These are phyloP conservation scores for Nephrocerus scutellatus DNA, from an alignment of 2,888 invertebrate genomes.

Conservation along the genomic window DNA sequence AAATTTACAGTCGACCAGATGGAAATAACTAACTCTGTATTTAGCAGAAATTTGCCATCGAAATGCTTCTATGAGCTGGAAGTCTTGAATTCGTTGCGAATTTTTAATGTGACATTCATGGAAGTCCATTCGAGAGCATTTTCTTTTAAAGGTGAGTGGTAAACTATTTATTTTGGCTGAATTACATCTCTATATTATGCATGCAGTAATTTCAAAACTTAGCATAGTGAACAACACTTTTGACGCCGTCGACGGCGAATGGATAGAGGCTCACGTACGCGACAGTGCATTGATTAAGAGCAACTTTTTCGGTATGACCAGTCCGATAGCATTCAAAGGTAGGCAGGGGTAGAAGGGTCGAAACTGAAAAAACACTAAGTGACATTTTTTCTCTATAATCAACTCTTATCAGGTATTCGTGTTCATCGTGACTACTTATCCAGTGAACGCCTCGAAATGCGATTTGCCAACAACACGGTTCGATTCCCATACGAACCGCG, in stretches of 20 bases:
- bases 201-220: constrained; percentile 36
- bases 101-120: constrained; percentile 60
- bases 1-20: constrained; percentile 66
- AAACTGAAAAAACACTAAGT: constrained; percentile 9
- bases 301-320: constrained; percentile 40
- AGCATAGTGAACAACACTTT: constrained; percentile 39
- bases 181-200: too few species aligned
- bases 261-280: constrained; percentile 38
- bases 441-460: constrained; percentile 42
- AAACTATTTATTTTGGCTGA: too few species aligned
- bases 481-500: constrained; percentile 28
- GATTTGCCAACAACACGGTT: constrained; percentile 40
- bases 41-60: constrained; percentile 58
- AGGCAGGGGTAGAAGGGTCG: too few species aligned
- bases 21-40: constrained; percentile 55
- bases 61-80: constrained; percentile 67
- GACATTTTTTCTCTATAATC: not conserved
- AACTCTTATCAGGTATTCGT: constrained; percentile 27
- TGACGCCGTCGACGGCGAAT: constrained; percentile 39
- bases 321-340: constrained; percentile 41
- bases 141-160: constrained; percentile 47
- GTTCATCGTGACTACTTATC: constrained; percentile 37
- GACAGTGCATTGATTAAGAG: constrained; percentile 37
- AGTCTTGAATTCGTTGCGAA: constrained; percentile 58
- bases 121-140: constrained; percentile 63